phyloP scores from a whole-genome alignment of 2,797 vertebrate species.

The Acanthurus lineatus region DNA sequence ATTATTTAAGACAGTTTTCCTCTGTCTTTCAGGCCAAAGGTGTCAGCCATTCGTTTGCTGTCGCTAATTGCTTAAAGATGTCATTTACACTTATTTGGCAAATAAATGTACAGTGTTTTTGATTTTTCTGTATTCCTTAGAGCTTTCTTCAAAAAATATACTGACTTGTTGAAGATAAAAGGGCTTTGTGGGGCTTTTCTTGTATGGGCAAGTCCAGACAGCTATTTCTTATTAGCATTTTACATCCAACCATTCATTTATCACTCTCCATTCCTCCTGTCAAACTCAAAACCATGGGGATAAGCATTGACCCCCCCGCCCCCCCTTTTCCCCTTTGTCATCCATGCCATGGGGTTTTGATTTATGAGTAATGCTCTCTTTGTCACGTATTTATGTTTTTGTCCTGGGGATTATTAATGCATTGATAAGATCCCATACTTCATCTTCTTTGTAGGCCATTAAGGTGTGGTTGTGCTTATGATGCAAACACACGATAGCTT shows the following conservation, averaged over 20 bases:
- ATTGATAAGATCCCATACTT: slow-evolving; percentile 41
- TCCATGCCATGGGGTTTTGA: slow-evolving; percentile 8
- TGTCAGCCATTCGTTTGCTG: not conserved
- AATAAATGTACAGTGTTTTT: too few relatives aligned
- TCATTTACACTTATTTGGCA: not conserved
- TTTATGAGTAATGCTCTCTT: not conserved
- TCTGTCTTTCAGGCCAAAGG: not conserved
- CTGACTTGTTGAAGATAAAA: not conserved
- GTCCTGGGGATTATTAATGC: slow-evolving; percentile 5
- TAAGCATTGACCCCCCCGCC: slow-evolving; percentile 42
- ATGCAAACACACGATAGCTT: slow-evolving; percentile 5
- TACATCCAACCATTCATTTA: slow-evolving; percentile 17
- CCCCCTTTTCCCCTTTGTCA: slow-evolving; percentile 1
- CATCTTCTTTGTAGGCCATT: slow-evolving; percentile 22
- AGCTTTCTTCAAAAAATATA: not conserved
- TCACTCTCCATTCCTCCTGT: slow-evolving; percentile 18
- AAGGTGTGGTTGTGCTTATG: slow-evolving; percentile 46
- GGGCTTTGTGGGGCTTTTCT: not conserved
- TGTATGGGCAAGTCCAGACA: slow-evolving; percentile 9
- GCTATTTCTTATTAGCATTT: slow-evolving; percentile 23
- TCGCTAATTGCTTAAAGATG: not conserved
- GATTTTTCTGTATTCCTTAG: not conserved
- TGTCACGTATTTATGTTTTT: not conserved
- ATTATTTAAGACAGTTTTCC: not conserved
- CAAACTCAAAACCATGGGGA: slow-evolving; percentile 37